Evolutionary conservation across 30 jellyfish, hydroid and myxozoan genomes (phyloP), one percentile per base, ranked within the genome.

Genomic region (Aurelia aurita complex sp. Pacific): DNA sequence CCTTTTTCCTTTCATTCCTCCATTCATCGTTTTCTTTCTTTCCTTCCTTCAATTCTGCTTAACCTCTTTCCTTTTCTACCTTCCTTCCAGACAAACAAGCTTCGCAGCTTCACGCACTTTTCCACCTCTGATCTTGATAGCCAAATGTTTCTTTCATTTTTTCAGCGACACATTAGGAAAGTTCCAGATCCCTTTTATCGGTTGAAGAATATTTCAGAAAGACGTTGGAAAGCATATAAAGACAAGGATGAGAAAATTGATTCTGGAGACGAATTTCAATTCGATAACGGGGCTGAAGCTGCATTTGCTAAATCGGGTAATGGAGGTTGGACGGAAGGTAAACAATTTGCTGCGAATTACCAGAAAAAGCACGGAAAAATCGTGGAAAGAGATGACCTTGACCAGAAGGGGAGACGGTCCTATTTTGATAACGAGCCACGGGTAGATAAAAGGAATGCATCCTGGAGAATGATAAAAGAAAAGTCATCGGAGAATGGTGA

Each of bases 271-370:
- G 80, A 40, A 16, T 11, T 2, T 38, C 34, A n/a, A 7, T 61
- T 70, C 5, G 83, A 69, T 5, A 74, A 23, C 61, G 73, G 62
- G 12, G 66, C 54, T 14, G 76, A 59, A 10, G 75, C 29, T 53
- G 15, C 29, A 4, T 12, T 14, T 17, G 53, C 54, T 17, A 54
- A 51, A 7, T 38, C 40, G 42, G 17, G n/a, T 36, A 63, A 54
- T 60, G 76, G 65, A 14, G 84, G 88, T 1, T 87, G 90, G 90
- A 87, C 90, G 14, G 96, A 87, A n/a, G 96, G 96, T 12, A 79
- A 43, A 16, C 64, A 50, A 4, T 87, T 87, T 73, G 87, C 90
- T 43, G 72, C 51, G 16, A 11, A 29, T 17, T 87, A 87, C 86
- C 50, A 81, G 46, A 72, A 77, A 61, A 77, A 17, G 40, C 96